A percentile compares a stretch with the other conserved stretches of the same genome.
phyloP scores from a whole-genome alignment of 1,140 invertebrate genomes.

The Drosophila nasuta region DNA sequence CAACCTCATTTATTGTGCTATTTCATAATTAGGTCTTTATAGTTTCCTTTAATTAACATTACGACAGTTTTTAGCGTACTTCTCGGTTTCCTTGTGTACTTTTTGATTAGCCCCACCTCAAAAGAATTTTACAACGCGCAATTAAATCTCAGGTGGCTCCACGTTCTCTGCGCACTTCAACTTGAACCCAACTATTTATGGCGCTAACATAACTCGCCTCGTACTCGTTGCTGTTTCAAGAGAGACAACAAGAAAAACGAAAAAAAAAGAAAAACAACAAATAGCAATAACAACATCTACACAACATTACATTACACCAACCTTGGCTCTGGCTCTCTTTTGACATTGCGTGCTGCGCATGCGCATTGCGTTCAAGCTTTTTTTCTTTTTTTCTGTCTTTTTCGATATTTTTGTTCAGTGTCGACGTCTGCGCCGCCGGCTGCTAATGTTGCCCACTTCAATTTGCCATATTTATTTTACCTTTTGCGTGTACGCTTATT shows the following conservation, averaged over 20 bases:
- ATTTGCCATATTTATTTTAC: constrained; percentile 62
- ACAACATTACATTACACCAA: constrained; percentile 39
- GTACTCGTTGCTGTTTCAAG: constrained; percentile 26
- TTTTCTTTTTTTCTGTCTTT: background rate
- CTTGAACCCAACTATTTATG: constrained; percentile 47
- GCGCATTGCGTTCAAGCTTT: constrained; percentile 48
- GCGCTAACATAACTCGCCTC: constrained; percentile 47
- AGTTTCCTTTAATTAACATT: background rate
- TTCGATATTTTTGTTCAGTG: constrained; percentile 19
- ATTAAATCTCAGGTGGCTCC: constrained; percentile 37
- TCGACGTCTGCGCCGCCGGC: constrained; percentile 31
- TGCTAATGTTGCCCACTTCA: constrained; percentile 52
- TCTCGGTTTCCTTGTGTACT: constrained; percentile 15
- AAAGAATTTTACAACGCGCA: constrained; percentile 46
- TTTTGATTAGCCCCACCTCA: constrained; percentile 42
- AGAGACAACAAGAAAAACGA: constrained; percentile 20
- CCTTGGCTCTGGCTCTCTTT: constrained; percentile 48
- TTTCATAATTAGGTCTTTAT: background rate
- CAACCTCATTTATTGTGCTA: background rate
- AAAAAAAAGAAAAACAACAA: constrained; percentile 5
- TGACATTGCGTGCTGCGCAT: constrained; percentile 59
- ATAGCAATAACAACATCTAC: constrained; percentile 24
- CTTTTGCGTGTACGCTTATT: constrained; percentile 51
- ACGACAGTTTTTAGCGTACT: background rate
- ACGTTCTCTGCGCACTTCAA: constrained; percentile 29